A percentile compares a stretch with the other conserved stretches of the same genome.
Evolutionary conservation across 2,797 vertebrate genomes (phyloP).

Genomic region (Dallia pectoralis): DNA sequence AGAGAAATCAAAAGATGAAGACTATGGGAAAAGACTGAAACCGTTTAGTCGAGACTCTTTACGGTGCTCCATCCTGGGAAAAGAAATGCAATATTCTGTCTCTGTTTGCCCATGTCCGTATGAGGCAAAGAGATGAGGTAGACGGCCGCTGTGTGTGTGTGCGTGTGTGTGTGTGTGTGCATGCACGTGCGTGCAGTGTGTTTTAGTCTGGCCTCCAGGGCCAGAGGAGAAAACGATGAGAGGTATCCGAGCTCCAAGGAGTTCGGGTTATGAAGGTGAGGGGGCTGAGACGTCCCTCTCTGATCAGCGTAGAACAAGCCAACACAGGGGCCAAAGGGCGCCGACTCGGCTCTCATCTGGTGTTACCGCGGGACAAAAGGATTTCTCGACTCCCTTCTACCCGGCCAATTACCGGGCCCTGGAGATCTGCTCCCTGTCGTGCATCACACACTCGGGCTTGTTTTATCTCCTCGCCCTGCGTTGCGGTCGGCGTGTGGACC

Average conservation of each 20-base stretch:
- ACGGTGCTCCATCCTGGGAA: conserved; percentile 43
- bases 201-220: background rate
- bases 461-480: conserved; percentile 33
- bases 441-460: conserved; percentile 21
- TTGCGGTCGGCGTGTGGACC: conserved; percentile 16
- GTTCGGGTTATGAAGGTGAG: background rate
- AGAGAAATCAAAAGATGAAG: conserved; percentile 65
- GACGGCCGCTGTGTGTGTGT: background rate
- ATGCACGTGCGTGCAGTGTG: background rate
- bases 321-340: conserved; percentile 32
- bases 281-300: conserved; percentile 26
- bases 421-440: conserved; percentile 29
- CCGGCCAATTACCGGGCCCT: conserved; percentile 41
- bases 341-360: conserved; percentile 42
- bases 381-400: conserved; percentile 32
- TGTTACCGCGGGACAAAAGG: conserved; percentile 46
- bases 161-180: background rate
- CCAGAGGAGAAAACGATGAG: conserved; percentile 34
- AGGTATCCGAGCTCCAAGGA: conserved; percentile 37
- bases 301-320: conserved; percentile 37
- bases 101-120: conserved; percentile 51
- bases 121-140: conserved; percentile 36
- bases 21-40: conserved; percentile 44
- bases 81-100: conserved; percentile 49
- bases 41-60: conserved; percentile 57